Conservation (phyloP, 1,140 invertebrate genomes). For the Aphelinus certus region DNA sequence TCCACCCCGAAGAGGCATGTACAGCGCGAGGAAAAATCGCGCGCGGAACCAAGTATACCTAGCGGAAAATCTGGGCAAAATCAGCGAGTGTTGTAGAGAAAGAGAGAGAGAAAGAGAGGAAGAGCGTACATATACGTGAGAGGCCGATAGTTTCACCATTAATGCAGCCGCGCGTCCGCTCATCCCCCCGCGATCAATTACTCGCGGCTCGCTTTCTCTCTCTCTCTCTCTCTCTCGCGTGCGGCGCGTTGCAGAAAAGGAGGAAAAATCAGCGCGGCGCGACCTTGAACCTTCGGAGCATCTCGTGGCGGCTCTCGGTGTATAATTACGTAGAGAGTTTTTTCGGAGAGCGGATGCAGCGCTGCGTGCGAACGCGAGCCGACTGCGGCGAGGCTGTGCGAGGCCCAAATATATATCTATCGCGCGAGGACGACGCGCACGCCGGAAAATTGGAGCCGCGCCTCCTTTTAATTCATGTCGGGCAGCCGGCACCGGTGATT, state of each 20-base stretch:
- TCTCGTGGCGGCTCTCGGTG: neutral
- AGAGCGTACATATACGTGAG: neutral
- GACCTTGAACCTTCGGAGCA: slow-evolving; percentile 15
- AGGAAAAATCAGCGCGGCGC: neutral
- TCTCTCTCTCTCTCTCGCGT: neutral
- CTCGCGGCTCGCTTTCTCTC: neutral
- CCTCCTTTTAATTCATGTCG: too few species aligned
- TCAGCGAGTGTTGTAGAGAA: neutral
- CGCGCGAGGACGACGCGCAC: too few species aligned
- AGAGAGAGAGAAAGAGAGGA: neutral
- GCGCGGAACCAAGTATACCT: neutral
- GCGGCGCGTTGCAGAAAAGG: neutral
- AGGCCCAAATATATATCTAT: too few species aligned
- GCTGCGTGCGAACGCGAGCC: too few species aligned
- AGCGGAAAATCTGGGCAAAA: neutral
- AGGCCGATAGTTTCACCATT: slow-evolving; percentile 28
- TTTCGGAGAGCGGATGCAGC: too few species aligned
- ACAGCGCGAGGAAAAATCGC: neutral
- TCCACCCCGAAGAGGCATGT: too few species aligned
- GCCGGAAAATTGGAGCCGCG: too few species aligned
- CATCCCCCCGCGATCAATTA: slow-evolving; percentile 8
- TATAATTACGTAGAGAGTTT: too few species aligned
- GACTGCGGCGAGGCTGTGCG: too few species aligned
- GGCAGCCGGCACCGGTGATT: too few species aligned
- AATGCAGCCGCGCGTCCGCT: slow-evolving; percentile 5